Evolutionary conservation across 2,113 vertebrate species (phyloP).

Genomic region (Phrynocephalus versicolor): DNA sequence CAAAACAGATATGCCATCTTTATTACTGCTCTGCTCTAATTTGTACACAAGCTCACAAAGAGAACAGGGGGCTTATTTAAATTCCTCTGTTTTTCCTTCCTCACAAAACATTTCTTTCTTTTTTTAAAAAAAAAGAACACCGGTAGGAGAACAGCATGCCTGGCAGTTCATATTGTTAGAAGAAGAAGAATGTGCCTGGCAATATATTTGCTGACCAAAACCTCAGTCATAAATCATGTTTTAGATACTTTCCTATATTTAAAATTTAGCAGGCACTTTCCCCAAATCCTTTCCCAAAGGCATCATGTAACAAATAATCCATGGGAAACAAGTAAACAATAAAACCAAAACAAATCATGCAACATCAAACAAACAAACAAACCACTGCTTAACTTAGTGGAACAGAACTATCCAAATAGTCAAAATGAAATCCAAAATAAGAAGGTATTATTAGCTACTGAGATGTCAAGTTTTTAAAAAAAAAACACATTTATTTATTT

Average conservation of each 20-base stretch:
- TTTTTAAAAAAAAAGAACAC: too few relatives aligned
- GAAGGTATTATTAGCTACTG: background rate
- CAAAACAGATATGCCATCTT: too few relatives aligned
- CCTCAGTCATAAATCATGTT: background rate
- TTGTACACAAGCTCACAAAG: too few relatives aligned
- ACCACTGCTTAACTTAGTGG: too few relatives aligned
- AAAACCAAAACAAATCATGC: background rate
- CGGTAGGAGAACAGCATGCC: too few relatives aligned
- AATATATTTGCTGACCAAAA: slow-evolving; percentile 1
- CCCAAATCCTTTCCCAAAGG: background rate
- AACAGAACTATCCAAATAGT: too few relatives aligned
- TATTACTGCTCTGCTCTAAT: too few relatives aligned
- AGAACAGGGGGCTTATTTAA: too few relatives aligned
- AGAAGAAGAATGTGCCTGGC: background rate
- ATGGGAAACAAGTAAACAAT: background rate
- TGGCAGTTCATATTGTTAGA: background rate
- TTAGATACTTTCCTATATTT: background rate
- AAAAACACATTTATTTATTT: too few relatives aligned
- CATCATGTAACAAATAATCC: background rate
- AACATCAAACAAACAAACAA: too few relatives aligned
- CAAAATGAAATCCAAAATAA: background rate
- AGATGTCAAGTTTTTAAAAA: background rate
- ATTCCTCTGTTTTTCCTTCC: background rate
- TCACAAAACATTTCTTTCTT: background rate
- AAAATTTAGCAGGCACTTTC: background rate